Evolutionary conservation across 2,797 vertebrate species (phyloP).

Genomic region (Hippocampus kuda): DNA sequence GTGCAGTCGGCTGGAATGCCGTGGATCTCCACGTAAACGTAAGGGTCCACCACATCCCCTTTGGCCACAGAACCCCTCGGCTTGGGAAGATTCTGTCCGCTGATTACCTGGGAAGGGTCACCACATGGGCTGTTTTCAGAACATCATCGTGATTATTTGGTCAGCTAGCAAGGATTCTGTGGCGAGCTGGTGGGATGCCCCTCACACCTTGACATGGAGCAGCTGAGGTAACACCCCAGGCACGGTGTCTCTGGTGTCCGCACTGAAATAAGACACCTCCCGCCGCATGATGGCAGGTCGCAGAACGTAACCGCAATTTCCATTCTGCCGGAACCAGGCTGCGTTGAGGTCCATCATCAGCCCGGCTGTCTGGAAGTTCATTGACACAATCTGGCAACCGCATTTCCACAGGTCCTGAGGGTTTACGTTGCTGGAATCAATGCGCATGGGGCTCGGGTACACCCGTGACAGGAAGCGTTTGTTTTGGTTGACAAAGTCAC

Average conservation of each 20-base stretch:
- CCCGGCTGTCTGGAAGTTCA: slow-evolving; percentile 92
- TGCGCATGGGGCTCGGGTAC: slow-evolving; percentile 81
- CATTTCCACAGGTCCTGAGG: slow-evolving; percentile 94
- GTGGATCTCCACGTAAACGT: slow-evolving; percentile 89
- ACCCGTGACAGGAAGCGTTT: slow-evolving; percentile 84
- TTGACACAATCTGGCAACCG: slow-evolving; percentile 87
- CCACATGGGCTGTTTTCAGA: slow-evolving; percentile 7
- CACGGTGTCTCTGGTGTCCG: slow-evolving; percentile 83
- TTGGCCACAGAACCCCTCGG: slow-evolving; percentile 86
- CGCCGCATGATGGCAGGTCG: slow-evolving; percentile 90
- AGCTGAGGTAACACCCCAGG: slow-evolving; percentile 92
- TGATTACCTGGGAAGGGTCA: slow-evolving; percentile 69
- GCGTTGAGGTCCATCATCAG: slow-evolving; percentile 94
- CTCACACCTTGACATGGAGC: slow-evolving; percentile 78
- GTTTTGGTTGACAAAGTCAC: slow-evolving; percentile 90
- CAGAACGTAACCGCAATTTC: slow-evolving; percentile 84
- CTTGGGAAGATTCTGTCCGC: slow-evolving; percentile 88
- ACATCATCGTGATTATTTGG: not conserved
- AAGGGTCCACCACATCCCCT: slow-evolving; percentile 89
- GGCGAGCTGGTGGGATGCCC: not conserved
- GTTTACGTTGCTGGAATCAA: slow-evolving; percentile 93
- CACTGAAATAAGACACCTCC: slow-evolving; percentile 88
- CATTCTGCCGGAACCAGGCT: slow-evolving; percentile 89
- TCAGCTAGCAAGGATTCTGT: not conserved
- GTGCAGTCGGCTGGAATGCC: slow-evolving; percentile 92